Percentiles rank a stretch among this genome's conserved stretches.
Conservation (phyloP, 2,888 invertebrate species). For the Conchocele bisecta region DNA sequence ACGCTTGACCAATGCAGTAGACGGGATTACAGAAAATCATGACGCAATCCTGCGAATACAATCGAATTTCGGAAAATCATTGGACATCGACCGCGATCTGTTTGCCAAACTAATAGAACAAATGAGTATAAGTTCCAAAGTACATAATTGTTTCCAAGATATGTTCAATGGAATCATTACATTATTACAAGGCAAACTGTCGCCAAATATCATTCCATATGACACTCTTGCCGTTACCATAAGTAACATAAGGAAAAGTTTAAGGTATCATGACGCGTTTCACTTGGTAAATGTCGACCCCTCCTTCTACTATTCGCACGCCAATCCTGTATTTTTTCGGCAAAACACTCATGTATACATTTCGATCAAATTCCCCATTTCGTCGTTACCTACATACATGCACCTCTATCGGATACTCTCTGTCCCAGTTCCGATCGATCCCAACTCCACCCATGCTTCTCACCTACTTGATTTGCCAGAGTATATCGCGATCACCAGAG, state of each 20-base stretch:
- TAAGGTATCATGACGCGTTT: background rate
- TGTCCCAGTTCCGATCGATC: background rate
- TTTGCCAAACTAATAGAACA: no score
- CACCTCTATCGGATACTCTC: background rate
- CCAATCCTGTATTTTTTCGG: background rate
- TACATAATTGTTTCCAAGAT: background rate
- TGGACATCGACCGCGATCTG: no score
- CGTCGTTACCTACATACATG: background rate
- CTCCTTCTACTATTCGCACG: constrained; percentile 8
- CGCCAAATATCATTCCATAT: constrained; percentile 1
- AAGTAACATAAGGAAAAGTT: background rate
- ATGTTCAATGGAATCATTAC: background rate
- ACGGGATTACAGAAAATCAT: no score
- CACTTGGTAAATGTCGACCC: constrained; percentile 3
- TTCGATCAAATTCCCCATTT: constrained; percentile 7
- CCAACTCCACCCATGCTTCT: background rate
- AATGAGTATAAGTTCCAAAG: background rate
- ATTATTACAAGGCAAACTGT: background rate
- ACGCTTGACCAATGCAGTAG: no score
- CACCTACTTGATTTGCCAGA: background rate
- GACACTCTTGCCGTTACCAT: background rate
- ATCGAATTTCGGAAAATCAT: no score
- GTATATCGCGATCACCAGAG: background rate
- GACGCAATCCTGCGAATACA: no score
- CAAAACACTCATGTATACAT: constrained; percentile 2